These are phyloP conservation scores for Rhabdophis nuchalis DNA, from an alignment of 2,797 vertebrate species.

Conservation along the genomic window DNA sequence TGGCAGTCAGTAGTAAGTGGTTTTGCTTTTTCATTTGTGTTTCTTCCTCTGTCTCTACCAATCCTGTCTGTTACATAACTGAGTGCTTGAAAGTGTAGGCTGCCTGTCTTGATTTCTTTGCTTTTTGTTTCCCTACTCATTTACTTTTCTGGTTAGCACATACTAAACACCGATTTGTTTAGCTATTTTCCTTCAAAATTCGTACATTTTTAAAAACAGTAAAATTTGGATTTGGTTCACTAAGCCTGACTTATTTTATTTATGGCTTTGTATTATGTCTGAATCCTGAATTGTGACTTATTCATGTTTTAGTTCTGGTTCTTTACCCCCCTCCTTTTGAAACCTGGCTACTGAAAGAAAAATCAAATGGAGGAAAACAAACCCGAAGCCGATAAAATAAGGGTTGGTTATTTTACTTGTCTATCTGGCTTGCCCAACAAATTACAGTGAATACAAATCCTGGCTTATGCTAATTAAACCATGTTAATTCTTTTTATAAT, in stretches of 20 bases:
- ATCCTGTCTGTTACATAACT: not conserved
- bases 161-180: not conserved
- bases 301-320: not conserved
- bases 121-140: not conserved
- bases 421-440: not conserved
- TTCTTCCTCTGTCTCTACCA: not conserved
- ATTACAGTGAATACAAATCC: not conserved
- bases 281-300: not conserved
- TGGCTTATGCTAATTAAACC: not conserved
- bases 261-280: not conserved
- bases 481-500: not conserved
- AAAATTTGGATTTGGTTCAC: not conserved
- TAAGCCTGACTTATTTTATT: not conserved
- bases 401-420: not conserved
- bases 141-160: not conserved
- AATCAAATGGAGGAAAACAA: not conserved
- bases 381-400: not conserved
- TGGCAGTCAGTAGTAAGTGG: accelerated
- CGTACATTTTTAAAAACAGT: not conserved
- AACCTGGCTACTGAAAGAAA: not conserved
- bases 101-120: not conserved
- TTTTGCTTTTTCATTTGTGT: accelerated
- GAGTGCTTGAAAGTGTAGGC: not conserved
- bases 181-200: not conserved
- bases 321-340: not conserved